Evolutionary conservation across 2,888 invertebrate species (phyloP).

Genomic region (Aspidiotus destructor): DNA sequence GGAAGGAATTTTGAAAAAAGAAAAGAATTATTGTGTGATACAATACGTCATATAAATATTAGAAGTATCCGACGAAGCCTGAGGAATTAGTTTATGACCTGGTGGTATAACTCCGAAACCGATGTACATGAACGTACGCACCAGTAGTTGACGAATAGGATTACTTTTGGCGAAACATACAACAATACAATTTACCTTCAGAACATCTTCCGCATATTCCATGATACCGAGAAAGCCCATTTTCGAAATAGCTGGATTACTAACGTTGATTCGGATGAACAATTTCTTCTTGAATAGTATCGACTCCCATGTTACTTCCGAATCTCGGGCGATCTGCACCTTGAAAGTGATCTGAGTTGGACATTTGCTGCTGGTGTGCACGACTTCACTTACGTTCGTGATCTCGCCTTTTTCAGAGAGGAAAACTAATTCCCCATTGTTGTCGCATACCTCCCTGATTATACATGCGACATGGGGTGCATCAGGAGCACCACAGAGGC

Average conservation of each 20-base stretch:
- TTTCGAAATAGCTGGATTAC: slow-evolving; percentile 79
- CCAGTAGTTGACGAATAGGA: slow-evolving; percentile 69
- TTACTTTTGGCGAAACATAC: slow-evolving; percentile 75
- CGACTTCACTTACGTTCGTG: slow-evolving; percentile 45
- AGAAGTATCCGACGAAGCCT: slow-evolving; percentile 51
- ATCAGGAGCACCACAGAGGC: slow-evolving; percentile 99
- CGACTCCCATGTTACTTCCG: slow-evolving; percentile 71
- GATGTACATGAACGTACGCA: slow-evolving; percentile 94
- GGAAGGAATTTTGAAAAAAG: slow-evolving; percentile 5
- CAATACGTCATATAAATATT: slow-evolving; percentile 54
- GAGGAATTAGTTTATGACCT: slow-evolving; percentile 64
- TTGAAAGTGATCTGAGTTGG: slow-evolving; percentile 64
- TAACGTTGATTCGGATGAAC: slow-evolving; percentile 63
- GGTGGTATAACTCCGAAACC: slow-evolving; percentile 84
- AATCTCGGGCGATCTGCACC: slow-evolving; percentile 66
- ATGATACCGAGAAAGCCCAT: slow-evolving; percentile 87
- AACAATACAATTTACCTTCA: slow-evolving; percentile 69
- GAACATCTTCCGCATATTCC: slow-evolving; percentile 90
- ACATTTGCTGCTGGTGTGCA: slow-evolving; percentile 57
- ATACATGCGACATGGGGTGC: slow-evolving; percentile 74
- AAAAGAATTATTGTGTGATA: slow-evolving; percentile 40
- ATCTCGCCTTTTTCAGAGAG: slow-evolving; percentile 35
- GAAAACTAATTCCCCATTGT: slow-evolving; percentile 50
- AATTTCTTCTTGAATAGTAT: slow-evolving; percentile 67
- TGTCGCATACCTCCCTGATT: slow-evolving; percentile 55